A percentile compares a stretch with the other conserved stretches of the same genome.
phyloP scores from a whole-genome alignment of 1,140 invertebrate species.

The Saccostrea cuccullata region DNA sequence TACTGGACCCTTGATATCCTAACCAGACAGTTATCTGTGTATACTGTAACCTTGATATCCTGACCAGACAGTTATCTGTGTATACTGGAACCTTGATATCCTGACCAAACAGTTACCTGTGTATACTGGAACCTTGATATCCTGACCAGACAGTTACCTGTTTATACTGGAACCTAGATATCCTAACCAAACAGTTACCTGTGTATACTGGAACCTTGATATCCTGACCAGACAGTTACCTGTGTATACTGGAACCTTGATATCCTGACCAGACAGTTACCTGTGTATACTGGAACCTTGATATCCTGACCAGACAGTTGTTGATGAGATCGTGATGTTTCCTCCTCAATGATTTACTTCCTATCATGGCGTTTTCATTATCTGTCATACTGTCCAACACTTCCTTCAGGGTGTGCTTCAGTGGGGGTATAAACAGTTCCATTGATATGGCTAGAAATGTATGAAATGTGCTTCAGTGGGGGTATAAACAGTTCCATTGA shows the following conservation, averaged over 20 bases:
- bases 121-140: not conserved
- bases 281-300: constrained; percentile 17
- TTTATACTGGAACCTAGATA: not conserved
- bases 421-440: not conserved
- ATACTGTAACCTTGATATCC: no score
- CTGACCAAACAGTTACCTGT: not conserved
- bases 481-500: not conserved
- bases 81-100: not conserved
- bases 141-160: not conserved
- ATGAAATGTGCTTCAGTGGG: not conserved
- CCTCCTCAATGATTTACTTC: not conserved
- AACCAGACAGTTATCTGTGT: no score
- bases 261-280: not conserved
- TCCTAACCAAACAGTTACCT: not conserved
- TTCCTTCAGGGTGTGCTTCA: not conserved
- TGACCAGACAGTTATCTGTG: no score
- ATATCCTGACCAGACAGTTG: not conserved
- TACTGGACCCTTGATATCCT: no score
- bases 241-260: not conserved
- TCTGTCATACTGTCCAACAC: not conserved
- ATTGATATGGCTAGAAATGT: not conserved
- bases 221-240: not conserved
- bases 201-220: not conserved
- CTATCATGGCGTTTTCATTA: not conserved
- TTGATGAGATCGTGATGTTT: not conserved